Evolutionary conservation across 2,888 invertebrate genomes (phyloP), one percentile per base, ranked within the genome.

Genomic region (Xylota segnis): DNA sequence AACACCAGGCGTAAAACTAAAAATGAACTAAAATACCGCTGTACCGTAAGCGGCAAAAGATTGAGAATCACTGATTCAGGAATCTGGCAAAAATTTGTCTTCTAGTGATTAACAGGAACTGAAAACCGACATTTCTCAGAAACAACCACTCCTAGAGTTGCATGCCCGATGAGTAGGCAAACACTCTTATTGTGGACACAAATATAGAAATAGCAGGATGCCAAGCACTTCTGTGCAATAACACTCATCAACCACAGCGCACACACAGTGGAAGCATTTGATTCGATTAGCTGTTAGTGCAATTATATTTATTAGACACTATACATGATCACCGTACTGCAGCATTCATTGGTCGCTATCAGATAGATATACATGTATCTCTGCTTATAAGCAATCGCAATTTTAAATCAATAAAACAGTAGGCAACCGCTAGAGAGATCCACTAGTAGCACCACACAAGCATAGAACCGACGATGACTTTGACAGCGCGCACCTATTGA

Each of bases 291-390:
- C 23, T 52, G 27, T 14, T 14, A 37, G 14, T 66, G 37, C 34
- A 52, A 43, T 40, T 16, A 43, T 54, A 54, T 16, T 54, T 16
- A 43, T 7, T 29, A n/a, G 9, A n/a, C 32, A 65, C 29, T 27
- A 40, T 27, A 61, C 9, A 23, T 10, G 5, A 50, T 34, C 23
- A 14, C 37, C 5, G 23, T 34, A n/a, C 37, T 72, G 72, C 61
- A 72, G 72, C 61, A 72, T 16, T 61, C 61, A 74, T 74, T 74
- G 74, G 74, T 54, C 59, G 27, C 40, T 43, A 27, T 58, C 12
- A n/a, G 5, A 16, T n/a, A 10, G 23, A 52, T 23, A 23, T 23
- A 23, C 23, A 23, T 23, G 3, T 27, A 14, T 27, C 14, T 29
- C 40, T 68, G 68, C 68, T 54, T 54, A 68, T 68, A 54, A 54